Percentiles rank a stretch among this genome's conserved stretches.
Evolutionary conservation across 2,113 vertebrate species (phyloP).

Genomic region (Proterorhinus semilunaris): DNA sequence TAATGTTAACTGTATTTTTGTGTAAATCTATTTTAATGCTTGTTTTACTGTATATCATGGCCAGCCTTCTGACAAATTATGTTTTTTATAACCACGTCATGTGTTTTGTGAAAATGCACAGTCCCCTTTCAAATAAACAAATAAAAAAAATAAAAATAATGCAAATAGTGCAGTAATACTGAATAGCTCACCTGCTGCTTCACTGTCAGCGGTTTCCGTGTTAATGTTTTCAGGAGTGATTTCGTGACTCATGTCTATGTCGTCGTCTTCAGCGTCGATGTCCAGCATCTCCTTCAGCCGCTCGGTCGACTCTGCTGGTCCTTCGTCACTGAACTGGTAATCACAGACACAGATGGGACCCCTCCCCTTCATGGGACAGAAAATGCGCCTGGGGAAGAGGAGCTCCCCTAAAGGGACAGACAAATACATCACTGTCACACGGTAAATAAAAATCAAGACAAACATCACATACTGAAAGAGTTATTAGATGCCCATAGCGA

Average conservation of each 20-base stretch:
- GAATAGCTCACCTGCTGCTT: conserved; percentile 15
- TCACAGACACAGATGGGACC: conserved; percentile 70
- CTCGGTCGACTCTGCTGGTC: conserved; percentile 61
- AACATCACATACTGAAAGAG: too few relatives aligned
- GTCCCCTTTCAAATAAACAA: too few relatives aligned
- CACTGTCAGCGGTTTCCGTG: conserved; percentile 14
- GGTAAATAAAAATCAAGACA: neutral
- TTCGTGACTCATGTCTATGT: conserved; percentile 68
- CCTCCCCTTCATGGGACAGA: conserved; percentile 49
- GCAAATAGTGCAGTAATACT: neutral
- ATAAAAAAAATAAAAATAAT: too few relatives aligned
- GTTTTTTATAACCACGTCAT: too few relatives aligned
- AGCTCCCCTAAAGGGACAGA: conserved; percentile 37
- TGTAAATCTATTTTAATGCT: too few relatives aligned
- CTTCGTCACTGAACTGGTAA: conserved; percentile 77
- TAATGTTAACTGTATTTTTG: too few relatives aligned
- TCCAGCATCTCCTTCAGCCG: conserved; percentile 77
- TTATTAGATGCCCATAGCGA: too few relatives aligned
- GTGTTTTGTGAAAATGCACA: too few relatives aligned
- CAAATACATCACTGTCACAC: neutral
- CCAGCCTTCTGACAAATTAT: too few relatives aligned
- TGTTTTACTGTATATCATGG: too few relatives aligned
- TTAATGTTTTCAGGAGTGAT: conserved; percentile 46
- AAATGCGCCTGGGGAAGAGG: conserved; percentile 66
- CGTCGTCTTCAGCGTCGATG: conserved; percentile 44